Evolutionary conservation across 1,140 invertebrate species (phyloP).

Genomic region (Ectropis grisescens): DNA sequence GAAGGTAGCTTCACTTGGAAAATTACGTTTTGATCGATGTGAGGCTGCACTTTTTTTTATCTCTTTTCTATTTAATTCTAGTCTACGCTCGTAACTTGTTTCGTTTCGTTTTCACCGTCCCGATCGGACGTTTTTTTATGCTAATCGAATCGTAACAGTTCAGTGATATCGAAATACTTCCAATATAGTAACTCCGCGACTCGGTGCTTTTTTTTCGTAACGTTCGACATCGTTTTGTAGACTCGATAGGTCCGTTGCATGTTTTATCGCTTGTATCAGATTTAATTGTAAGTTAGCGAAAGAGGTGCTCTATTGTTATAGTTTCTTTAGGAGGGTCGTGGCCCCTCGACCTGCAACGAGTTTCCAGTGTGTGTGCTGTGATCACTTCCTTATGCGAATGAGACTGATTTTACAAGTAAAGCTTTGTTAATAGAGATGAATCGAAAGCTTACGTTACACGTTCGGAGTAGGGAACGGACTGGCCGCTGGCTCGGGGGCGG

Average conservation of each 20-base stretch:
- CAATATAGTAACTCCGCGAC: constrained; percentile 25
- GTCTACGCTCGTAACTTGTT: constrained; percentile 46
- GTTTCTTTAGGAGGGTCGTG: constrained; percentile 52
- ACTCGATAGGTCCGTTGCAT: constrained; percentile 41
- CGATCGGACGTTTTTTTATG: no score
- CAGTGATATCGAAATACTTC: constrained; percentile 37
- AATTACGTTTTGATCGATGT: no score
- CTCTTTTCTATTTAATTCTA: constrained; percentile 37
- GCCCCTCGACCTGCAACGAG: constrained; percentile 61
- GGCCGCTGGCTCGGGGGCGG: not conserved
- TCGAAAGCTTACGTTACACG: constrained; percentile 6
- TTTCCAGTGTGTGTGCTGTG: constrained; percentile 69
- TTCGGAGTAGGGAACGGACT: not conserved
- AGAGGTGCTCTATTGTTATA: constrained; percentile 63
- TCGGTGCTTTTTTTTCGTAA: constrained; percentile 27
- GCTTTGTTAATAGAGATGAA: constrained; percentile 54
- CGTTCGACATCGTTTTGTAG: constrained; percentile 50
- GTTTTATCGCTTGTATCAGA: constrained; percentile 27
- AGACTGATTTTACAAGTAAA: constrained; percentile 67
- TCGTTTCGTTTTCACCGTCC: constrained; percentile 27
- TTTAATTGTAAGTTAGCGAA: constrained; percentile 61
- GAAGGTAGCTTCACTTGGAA: no score
- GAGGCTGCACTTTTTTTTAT: constrained; percentile 43
- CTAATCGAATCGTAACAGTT: constrained; percentile 15
- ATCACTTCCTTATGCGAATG: constrained; percentile 70